phyloP scores from a whole-genome alignment of 2,888 invertebrate species.

The Ectropis crepuscularia region DNA sequence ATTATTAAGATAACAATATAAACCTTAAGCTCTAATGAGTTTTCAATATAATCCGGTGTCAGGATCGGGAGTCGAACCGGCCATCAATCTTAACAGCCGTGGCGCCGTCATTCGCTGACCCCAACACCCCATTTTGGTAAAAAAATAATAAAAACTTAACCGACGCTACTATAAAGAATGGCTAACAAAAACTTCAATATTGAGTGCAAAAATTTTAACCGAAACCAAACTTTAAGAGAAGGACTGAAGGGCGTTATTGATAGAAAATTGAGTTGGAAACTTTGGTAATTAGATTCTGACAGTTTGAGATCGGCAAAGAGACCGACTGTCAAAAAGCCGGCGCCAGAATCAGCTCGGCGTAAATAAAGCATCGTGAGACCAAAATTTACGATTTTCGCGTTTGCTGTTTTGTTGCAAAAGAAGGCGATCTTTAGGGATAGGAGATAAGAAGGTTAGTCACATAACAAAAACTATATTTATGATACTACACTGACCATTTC shows the following conservation, averaged over 20 bases:
- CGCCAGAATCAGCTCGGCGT: constrained; percentile 72
- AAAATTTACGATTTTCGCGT: constrained; percentile 62
- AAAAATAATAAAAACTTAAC: constrained; percentile 59
- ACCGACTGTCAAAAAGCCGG: constrained; percentile 81
- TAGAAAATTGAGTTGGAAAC: constrained; percentile 45
- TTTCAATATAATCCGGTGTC: constrained; percentile 58
- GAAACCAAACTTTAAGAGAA: constrained; percentile 41
- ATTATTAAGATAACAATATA: constrained; percentile 41
- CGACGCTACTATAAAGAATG: constrained; percentile 75
- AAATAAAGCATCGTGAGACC: constrained; percentile 70
- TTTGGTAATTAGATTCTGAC: constrained; percentile 82
- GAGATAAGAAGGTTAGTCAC: constrained; percentile 24
- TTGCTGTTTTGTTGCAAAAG: constrained; percentile 50
- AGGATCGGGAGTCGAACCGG: constrained; percentile 61
- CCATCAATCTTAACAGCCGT: constrained; percentile 72
- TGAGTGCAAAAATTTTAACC: constrained; percentile 39
- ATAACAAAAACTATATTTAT: no score
- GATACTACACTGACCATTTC: no score
- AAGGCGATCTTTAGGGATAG: constrained; percentile 15
- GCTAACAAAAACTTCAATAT: constrained; percentile 68
- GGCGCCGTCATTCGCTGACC: constrained; percentile 76
- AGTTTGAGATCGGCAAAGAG: constrained; percentile 78
- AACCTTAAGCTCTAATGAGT: constrained; percentile 58
- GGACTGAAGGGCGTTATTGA: constrained; percentile 40
- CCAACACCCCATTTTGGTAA: constrained; percentile 71